Evolutionary conservation across 2,888 invertebrate genomes (phyloP).

Genomic region (Aleiodes alternator): DNA sequence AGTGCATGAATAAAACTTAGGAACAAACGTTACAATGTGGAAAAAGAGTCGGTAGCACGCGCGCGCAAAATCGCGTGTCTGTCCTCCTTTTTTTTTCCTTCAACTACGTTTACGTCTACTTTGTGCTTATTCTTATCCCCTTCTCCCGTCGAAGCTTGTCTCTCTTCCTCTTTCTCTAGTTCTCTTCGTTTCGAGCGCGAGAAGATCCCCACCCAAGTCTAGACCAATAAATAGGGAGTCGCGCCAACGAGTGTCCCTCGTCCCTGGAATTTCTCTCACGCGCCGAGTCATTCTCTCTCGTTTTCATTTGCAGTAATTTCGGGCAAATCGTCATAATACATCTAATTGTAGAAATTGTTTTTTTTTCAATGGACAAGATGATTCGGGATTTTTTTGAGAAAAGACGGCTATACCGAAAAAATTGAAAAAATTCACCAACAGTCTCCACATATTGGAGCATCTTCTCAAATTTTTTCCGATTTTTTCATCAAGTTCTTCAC

Average conservation of each 20-base stretch:
- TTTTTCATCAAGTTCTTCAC: no score
- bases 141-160: constrained; percentile 22
- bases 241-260: constrained; percentile 39
- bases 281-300: constrained; percentile 26
- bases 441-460: no score
- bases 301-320: constrained; percentile 7
- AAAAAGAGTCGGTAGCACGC: constrained; percentile 28
- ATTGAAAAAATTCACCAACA: no score
- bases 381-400: no score
- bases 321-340: background rate
- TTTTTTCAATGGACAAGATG: background rate
- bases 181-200: constrained; percentile 20
- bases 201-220: constrained; percentile 38
- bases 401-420: no score
- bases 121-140: constrained; percentile 30
- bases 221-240: constrained; percentile 50
- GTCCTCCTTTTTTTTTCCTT: constrained; percentile 30
- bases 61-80: constrained; percentile 42
- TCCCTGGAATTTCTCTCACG: constrained; percentile 45
- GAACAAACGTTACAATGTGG: constrained; percentile 27
- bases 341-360: background rate
- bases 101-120: constrained; percentile 6
- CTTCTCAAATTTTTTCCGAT: no score
- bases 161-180: constrained; percentile 38
- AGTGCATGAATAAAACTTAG: constrained; percentile 6